Evolutionary conservation across 1,140 invertebrate genomes (phyloP).

Genomic region (Marisa cornuarietis): DNA sequence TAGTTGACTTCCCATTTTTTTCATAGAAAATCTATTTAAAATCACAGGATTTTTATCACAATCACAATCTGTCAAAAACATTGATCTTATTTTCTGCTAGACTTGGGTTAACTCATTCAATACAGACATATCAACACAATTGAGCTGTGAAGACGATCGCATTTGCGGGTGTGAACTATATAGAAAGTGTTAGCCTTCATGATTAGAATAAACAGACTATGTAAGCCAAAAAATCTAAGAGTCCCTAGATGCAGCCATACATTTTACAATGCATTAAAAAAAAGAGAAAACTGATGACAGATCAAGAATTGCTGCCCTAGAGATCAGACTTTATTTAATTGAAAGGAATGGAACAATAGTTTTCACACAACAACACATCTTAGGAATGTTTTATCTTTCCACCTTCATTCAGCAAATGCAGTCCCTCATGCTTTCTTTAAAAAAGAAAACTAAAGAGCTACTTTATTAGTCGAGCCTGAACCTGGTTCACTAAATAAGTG

Average conservation of each 20-base stretch:
- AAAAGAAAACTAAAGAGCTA: not conserved
- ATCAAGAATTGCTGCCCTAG: not conserved
- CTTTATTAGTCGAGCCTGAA: constrained; percentile 4
- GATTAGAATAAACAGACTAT: not conserved
- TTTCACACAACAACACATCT: too few species aligned
- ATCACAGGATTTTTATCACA: too few species aligned
- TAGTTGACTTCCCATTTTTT: too few species aligned
- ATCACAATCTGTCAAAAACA: too few species aligned
- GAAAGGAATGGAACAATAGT: not conserved
- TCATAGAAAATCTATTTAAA: too few species aligned
- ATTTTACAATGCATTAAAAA: not conserved
- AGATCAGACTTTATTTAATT: not conserved
- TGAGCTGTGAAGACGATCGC: not conserved
- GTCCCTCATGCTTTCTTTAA: not conserved
- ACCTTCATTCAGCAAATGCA: not conserved
- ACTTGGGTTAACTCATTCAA: too few species aligned
- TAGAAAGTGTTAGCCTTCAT: not conserved
- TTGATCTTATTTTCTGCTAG: too few species aligned
- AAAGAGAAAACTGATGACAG: not conserved
- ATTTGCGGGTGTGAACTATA: not conserved
- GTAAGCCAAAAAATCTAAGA: not conserved
- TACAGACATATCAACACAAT: not conserved
- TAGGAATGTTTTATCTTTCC: too few species aligned
- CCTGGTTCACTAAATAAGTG: not conserved
- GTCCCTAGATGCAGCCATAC: not conserved